Evolutionary conservation across 2,797 vertebrate species (phyloP), one percentile per base, ranked within the genome.

Genomic region (Pampus argenteus): DNA sequence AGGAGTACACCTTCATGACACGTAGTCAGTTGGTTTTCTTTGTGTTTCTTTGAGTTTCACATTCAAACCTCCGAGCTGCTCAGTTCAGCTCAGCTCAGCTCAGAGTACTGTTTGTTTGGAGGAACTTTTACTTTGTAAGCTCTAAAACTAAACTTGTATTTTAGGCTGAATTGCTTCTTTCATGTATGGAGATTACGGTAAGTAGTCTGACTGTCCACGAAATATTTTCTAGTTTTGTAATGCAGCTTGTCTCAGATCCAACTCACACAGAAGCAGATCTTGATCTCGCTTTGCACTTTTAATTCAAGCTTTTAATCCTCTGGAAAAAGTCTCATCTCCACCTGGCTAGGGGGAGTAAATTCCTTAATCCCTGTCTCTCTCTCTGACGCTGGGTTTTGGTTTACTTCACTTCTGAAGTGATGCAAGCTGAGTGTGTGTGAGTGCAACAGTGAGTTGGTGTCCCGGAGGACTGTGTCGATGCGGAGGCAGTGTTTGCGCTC

Each of bases 401-500:
- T 90, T 88, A 84, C 84, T 84, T 78, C 74, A 59, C 42, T 69
- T 82, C 81, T 75, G 50, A 83, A 91, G 89, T 94, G 93, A 95
- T 92, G 94, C 92, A 95, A 95, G 90, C 65, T 2, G 63, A 90
- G 85, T 77, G 72, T 54, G 78, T 74, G 79, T 72, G 78, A 86
- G 87, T 94, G 93, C 89, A 95, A 95, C 88, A 90, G 81, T 81
- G 83, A 85, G 79, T 71, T 38, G 67, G 45, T 28, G 70, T 91
- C 91, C 89, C 91, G 59, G 76, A 86, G 88, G 90, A 90, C 67
- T 14, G 68, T 74, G 82, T 60, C 11, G 59, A 89, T 82, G 83
- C 59, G 51, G 76, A 85, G 87, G 85, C 82, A 61, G 79, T 89
- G 81, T 90, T 92, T 91, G 86, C 17, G 61, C 72, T 63, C 78